Evolutionary conservation across 2,888 invertebrate species (phyloP).

Genomic region (Drosophila kambysellisi): DNA sequence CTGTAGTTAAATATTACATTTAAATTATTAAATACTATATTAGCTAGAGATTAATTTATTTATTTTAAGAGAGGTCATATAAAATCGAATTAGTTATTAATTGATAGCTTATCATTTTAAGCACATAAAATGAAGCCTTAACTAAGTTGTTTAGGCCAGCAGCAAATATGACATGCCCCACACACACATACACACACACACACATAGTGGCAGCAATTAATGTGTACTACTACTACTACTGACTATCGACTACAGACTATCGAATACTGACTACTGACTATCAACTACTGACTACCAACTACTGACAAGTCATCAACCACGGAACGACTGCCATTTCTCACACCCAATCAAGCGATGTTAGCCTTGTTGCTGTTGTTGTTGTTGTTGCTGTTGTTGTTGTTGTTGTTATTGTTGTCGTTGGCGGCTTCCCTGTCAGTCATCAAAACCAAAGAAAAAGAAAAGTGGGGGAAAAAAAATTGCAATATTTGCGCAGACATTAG

Average conservation of each 20-base stretch:
- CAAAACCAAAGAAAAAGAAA: slow-evolving; percentile 8
- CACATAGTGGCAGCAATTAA: slow-evolving; percentile 49
- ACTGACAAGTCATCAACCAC: slow-evolving; percentile 54
- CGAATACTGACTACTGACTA: neutral
- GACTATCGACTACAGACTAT: neutral
- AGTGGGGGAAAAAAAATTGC: slow-evolving; percentile 48
- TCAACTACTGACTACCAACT: neutral
- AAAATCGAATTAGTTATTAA: neutral
- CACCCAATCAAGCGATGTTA: slow-evolving; percentile 37
- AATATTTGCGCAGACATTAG: slow-evolving; percentile 74
- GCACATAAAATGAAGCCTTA: neutral
- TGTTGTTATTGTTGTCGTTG: slow-evolving; percentile 9
- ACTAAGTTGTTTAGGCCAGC: slow-evolving; percentile 15
- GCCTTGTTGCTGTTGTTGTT: neutral
- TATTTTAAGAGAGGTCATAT: neutral
- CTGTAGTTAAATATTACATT: neutral
- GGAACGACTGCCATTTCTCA: slow-evolving; percentile 13
- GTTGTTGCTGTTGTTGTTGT: neutral
- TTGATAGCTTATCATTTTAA: neutral
- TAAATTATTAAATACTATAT: neutral
- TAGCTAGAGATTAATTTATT: neutral
- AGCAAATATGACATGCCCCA: slow-evolving; percentile 24
- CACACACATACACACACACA: neutral
- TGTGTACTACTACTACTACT: slow-evolving; percentile 7
- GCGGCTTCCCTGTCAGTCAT: slow-evolving; percentile 40